Base-by-base conservation (phyloP, 2,888 invertebrate species). In the Ferdinandea cuprea region DNA sequence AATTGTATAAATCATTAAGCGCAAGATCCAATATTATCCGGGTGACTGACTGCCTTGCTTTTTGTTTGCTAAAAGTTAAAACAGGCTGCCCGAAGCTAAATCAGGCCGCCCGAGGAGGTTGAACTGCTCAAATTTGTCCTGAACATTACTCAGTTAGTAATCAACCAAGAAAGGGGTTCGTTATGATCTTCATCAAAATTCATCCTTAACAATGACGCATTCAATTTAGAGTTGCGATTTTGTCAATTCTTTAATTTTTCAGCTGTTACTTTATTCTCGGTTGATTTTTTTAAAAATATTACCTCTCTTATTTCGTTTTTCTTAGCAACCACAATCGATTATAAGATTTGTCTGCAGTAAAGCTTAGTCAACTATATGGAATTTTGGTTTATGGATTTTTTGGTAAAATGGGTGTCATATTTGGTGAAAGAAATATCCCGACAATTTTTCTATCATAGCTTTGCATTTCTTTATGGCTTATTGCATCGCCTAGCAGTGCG, bases 401-500 rank as follows among this genome's bases (percentile, higher is more conserved):
- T n/a, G n/a, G n/a, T n/a, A n/a, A 56, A 56, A 56, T 25, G 25
- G 25, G 25, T 25, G 25, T 25, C 25, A 25, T 5, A 25, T 37
- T 42, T 58, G 58, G 42, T 58, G 58, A 42, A 40, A 58, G 42
- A 58, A 58, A 42, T n/a, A 56, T 50, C 3, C 25, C 50, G 2
- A 58, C 37, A 37, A 58, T 58, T 8, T 58, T 58, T 21, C 56
- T 40, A 19, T 56, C 35, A 19, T 56, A 19, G 32, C 54, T 37
- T 56, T 32, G 54, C 54, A 56, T 8, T 56, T 35, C 25, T 58
- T 58, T 40, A 58, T 40, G 40, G 37, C 25, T 58, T 21, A 13
- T 40, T 58, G 40, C 58, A 40, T 37, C 40, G 58, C 40, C 40
- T 21, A 58, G 58, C 58, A 40, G 58, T 58, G 25, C 25, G 2